Evolutionary conservation across 2,888 invertebrate species (phyloP), one percentile per base, ranked within the genome.

Genomic region (Pterostichus niger): DNA sequence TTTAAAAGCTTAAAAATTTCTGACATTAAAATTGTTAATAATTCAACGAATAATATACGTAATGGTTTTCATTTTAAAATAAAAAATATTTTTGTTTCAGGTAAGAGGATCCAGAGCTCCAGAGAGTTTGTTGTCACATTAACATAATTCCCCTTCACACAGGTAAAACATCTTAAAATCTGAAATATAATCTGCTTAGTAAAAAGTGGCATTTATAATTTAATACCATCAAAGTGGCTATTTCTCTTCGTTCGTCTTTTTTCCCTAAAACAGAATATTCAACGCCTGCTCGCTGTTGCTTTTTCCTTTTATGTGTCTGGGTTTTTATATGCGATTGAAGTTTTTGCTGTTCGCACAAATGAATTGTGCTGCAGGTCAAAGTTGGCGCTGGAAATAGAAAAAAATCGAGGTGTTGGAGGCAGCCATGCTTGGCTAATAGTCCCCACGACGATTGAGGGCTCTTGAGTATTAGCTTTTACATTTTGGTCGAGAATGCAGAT

Each of bases 331-430:
- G n/a, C 49, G 49, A n/a, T 49, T 11, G 35, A 35, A 13, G 64
- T 64, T 64, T 64, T 64, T 64, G 64, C 31, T 33, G 35, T 24
- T 6, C 24, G 64, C 33, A 64, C 64, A 64, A 64, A 64, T 64
- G 64, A 64, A 64, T 64, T 64, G 64, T 33, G n/a, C 13, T 35
- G 31, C 64, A 31, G 64, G 64, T 64, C 64, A 64, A 64, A 64
- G 64, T 64, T 64, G 64, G 35, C 35, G 33, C 40, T 11, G 64
- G 13, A 64, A 64, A 64, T 64, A 64, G 64, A 64, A 64, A 64
- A 54, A 64, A 64, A 64, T 64, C 64, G 64, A 64, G 64, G 64
- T 64, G 64, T 24, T 59, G 64, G 35, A n/a, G 10, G 64, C 64
- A 35, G 64, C 64, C 64, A 64, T 35, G 64, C 35, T 33, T 64